Percentiles rank a stretch among this genome's conserved stretches.
Evolutionary conservation across 2,113 vertebrate species (phyloP).

Genomic region (Astur gentilis): DNA sequence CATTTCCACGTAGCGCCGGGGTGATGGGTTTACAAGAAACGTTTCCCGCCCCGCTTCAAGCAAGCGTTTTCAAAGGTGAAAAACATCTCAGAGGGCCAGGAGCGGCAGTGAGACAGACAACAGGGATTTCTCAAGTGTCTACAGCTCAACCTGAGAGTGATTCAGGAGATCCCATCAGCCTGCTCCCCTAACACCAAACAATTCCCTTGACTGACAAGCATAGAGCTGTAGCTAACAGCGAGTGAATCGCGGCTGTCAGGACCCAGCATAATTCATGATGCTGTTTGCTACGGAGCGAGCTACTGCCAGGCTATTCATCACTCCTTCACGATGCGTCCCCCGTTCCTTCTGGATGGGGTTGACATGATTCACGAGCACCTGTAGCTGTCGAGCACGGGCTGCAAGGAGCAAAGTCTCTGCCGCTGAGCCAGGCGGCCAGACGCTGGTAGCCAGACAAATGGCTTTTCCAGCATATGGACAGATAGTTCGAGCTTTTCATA

Average conservation of each 20-base stretch:
- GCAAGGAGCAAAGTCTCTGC: neutral
- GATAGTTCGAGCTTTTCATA: slow-evolving; percentile 14
- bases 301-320: neutral
- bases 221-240: neutral
- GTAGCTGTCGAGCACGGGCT: neutral
- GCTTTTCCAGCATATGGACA: neutral
- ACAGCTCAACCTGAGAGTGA: neutral
- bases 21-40: neutral
- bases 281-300: neutral
- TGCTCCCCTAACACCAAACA: neutral
- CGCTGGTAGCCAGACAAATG: neutral
- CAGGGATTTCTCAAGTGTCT: neutral
- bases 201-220: neutral
- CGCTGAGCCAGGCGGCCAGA: fast-evolving
- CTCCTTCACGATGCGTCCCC: neutral
- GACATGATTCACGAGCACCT: slow-evolving; percentile 16
- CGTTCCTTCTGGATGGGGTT: neutral
- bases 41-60: fast-evolving
- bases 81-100: neutral
- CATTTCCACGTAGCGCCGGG: neutral
- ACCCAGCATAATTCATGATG: neutral
- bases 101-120: neutral
- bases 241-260: neutral
- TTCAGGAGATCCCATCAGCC: neutral
- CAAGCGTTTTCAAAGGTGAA: neutral